phyloP scores from a whole-genome alignment of 2,888 invertebrate genomes.

The Taphrorychus bicolor region DNA sequence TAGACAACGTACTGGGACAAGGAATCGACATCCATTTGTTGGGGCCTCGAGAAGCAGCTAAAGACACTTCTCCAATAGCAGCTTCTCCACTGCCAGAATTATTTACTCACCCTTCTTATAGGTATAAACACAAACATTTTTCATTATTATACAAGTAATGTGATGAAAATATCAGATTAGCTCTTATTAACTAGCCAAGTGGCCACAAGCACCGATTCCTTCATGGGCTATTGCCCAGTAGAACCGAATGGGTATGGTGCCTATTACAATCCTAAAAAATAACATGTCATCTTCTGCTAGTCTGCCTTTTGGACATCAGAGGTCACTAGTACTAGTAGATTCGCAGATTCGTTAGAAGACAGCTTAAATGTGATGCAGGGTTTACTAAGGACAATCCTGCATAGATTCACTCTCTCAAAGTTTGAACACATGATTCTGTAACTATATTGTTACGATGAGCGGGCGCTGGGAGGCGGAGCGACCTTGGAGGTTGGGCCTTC shows the following conservation, averaged over 20 bases:
- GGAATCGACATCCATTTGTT: conserved; percentile 92
- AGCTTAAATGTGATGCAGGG: conserved; percentile 76
- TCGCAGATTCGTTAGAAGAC: conserved; percentile 77
- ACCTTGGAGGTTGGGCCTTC: too few species aligned
- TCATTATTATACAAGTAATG: background rate
- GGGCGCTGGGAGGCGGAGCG: too few species aligned
- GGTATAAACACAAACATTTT: conserved; percentile 11
- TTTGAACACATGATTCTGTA: too few species aligned
- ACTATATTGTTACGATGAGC: too few species aligned
- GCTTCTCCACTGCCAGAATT: conserved; percentile 73
- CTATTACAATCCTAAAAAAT: conserved; percentile 90
- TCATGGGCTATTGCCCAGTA: conserved; percentile 98
- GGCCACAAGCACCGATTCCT: conserved; percentile 82
- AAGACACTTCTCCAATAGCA: conserved; percentile 64
- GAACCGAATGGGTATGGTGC: conserved; percentile 97
- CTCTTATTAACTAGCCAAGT: conserved; percentile 98
- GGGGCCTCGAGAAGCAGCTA: conserved; percentile 85
- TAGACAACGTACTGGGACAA: conserved; percentile 80
- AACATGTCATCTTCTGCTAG: conserved; percentile 85
- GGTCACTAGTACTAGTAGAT: conserved; percentile 77
- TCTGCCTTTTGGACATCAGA: conserved; percentile 88
- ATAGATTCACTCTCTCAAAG: too few species aligned
- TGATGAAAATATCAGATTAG: conserved; percentile 60
- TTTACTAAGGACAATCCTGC: too few species aligned
- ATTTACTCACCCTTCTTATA: conserved; percentile 86